Evolutionary conservation across 2,113 vertebrate species (phyloP).

Genomic region (Carollia perspicillata): DNA sequence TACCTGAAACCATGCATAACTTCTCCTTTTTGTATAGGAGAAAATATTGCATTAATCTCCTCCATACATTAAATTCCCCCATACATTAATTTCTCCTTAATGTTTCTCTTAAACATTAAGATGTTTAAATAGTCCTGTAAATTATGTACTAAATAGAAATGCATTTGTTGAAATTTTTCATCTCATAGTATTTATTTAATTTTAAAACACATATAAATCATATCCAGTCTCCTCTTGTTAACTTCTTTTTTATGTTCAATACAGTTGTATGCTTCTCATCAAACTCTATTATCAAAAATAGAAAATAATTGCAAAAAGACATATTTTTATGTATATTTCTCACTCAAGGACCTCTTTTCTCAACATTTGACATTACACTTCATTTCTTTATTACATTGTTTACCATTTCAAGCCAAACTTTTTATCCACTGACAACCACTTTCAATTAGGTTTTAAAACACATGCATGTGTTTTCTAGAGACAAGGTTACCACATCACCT

Average conservation of each 20-base stretch:
- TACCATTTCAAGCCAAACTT: slow-evolving; percentile 34
- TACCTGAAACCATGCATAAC: neutral
- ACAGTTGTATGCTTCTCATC: neutral
- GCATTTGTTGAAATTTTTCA: neutral
- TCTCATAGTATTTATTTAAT: neutral
- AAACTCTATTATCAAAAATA: neutral
- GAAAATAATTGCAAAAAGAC: neutral
- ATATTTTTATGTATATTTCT: neutral
- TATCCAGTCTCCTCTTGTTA: neutral
- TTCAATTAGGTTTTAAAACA: neutral
- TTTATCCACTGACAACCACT: neutral
- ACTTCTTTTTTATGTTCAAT: neutral
- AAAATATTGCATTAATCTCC: too few relatives aligned
- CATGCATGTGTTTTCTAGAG: neutral
- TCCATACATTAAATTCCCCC: too few relatives aligned
- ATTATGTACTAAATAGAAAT: neutral
- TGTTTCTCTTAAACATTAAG: neutral
- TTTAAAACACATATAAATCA: neutral
- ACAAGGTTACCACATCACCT: slow-evolving; percentile 63
- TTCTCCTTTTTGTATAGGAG: too few relatives aligned
- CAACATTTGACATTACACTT: neutral
- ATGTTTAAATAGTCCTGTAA: neutral
- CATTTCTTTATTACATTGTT: neutral
- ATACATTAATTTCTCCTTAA: too few relatives aligned
- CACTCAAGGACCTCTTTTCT: neutral